Percentiles rank a stretch among this genome's conserved stretches.
These are phyloP conservation scores for Pissodes strobi DNA, from an alignment of 1,140 invertebrate genomes.

Conservation along the genomic window DNA sequence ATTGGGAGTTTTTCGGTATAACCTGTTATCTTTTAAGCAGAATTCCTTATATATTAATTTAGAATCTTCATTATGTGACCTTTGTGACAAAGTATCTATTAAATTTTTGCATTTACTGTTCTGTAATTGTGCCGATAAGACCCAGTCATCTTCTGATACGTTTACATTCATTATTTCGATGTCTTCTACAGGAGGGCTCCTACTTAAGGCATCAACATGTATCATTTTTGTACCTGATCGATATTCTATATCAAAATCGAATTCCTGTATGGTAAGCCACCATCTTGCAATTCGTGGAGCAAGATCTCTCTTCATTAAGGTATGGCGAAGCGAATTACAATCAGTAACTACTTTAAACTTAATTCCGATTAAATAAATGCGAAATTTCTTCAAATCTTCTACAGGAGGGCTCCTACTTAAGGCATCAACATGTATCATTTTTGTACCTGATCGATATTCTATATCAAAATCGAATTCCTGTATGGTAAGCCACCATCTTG, in stretches of 20 bases:
- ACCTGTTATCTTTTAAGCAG: constrained; percentile 23
- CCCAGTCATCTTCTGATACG: constrained; percentile 26
- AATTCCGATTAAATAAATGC: constrained; percentile 3
- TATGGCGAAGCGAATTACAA: not conserved
- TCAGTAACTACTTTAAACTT: too few species aligned
- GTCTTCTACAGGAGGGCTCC: constrained; percentile 24
- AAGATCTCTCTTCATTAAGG: not conserved
- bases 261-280: constrained; percentile 36
- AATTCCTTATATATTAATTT: constrained; percentile 44
- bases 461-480: constrained; percentile 45
- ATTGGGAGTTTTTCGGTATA: constrained; percentile 12
- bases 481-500: constrained; percentile 45
- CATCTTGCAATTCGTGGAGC: constrained; percentile 2
- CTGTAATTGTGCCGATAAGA: constrained; percentile 27
- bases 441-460: constrained; percentile 41
- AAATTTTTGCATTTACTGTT: constrained; percentile 22
- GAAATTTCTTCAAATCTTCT: constrained; percentile 2
- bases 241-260: too few species aligned
- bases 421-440: constrained; percentile 48
- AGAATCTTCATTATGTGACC: not conserved
- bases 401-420: constrained; percentile 44
- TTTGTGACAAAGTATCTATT: not conserved
- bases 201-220: constrained; percentile 49
- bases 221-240: constrained; percentile 43
- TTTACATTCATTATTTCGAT: not conserved